A percentile compares a stretch with the other conserved stretches of the same genome.
phyloP scores from a whole-genome alignment of 1,140 invertebrate species.

The Goniozus legneri region DNA sequence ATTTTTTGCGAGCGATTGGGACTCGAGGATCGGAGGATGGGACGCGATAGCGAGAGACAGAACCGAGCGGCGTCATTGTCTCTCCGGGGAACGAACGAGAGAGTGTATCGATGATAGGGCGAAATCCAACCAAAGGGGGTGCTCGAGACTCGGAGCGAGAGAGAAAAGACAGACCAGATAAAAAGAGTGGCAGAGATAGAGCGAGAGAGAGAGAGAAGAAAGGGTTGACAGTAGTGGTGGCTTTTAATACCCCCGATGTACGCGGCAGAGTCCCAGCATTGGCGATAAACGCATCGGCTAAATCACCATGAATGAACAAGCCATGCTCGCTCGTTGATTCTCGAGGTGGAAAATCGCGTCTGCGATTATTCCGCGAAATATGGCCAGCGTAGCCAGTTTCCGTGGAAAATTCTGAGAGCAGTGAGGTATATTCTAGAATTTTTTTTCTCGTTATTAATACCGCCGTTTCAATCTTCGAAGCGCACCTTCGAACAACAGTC shows the following conservation, averaged over 20 bases:
- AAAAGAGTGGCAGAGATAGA: conserved; percentile 40
- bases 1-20: conserved; percentile 52
- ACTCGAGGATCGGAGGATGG: conserved; percentile 34
- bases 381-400: too few species aligned
- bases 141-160: conserved; percentile 22
- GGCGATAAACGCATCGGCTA: conserved; percentile 47
- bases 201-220: conserved; percentile 39
- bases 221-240: conserved; percentile 48
- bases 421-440: too few species aligned
- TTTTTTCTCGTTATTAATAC: too few species aligned
- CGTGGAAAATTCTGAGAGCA: too few species aligned
- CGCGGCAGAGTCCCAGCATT: conserved; percentile 32
- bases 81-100: conserved; percentile 35
- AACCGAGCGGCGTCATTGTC: conserved; percentile 41
- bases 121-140: conserved; percentile 46
- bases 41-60: conserved; percentile 19
- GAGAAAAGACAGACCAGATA: conserved; percentile 48
- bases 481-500: too few species aligned
- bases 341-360: too few species aligned
- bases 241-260: conserved; percentile 46
- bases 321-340: too few species aligned
- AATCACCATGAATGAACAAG: conserved; percentile 43
- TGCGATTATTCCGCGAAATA: too few species aligned
- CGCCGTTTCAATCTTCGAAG: too few species aligned
- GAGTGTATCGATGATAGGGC: conserved; percentile 50